Base-by-base conservation (phyloP, 1,140 invertebrate genomes). In the Eciton burchellii region DNA sequence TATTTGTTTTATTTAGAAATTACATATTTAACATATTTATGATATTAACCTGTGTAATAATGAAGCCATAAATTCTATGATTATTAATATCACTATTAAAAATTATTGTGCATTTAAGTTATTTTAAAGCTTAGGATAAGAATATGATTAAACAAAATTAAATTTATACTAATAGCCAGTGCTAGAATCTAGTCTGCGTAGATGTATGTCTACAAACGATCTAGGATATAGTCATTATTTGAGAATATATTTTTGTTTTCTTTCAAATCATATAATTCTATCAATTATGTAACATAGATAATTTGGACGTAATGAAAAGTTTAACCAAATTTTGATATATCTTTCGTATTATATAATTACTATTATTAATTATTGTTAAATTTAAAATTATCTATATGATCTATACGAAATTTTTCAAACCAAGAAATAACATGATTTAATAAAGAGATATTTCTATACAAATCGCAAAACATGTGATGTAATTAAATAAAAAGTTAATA, bases 1-100 rank as follows among this genome's bases (percentile, higher is more conserved):
- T 65, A 76, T 84, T 79, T 66, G 24, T n/a, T 86, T 81, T 81
- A 66, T 52, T 87, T 73, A 71, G 74, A 70, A 76, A 45, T 62
- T 79, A 63, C 63, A 65, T 68, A 76, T 76, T 65, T 76, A 63
- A n/a, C n/a, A n/a, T n/a, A n/a, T n/a, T n/a, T 35, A 59, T 77
- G 57, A 84, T 70, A 62, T 74, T 35, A 60, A 35, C 47, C 56
- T 84, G 16, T 35, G 62, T 24, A 54, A 74, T 11, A 45, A 41
- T 49, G 63, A 54, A 21, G 19, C 26, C 65, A 71, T 65, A 72
- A 57, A 56, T 74, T 66, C n/a, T 82, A 73, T 35, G 35, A 63
- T 74, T 26, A 5, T 54, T 84, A 82, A 68, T 84, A 68, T 29
- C 12, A 35, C 2, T 35, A 62, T 63, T 57, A 65, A 70, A 82